phyloP scores from a whole-genome alignment of 2,888 invertebrate genomes.

The Drosophila borborema region DNA sequence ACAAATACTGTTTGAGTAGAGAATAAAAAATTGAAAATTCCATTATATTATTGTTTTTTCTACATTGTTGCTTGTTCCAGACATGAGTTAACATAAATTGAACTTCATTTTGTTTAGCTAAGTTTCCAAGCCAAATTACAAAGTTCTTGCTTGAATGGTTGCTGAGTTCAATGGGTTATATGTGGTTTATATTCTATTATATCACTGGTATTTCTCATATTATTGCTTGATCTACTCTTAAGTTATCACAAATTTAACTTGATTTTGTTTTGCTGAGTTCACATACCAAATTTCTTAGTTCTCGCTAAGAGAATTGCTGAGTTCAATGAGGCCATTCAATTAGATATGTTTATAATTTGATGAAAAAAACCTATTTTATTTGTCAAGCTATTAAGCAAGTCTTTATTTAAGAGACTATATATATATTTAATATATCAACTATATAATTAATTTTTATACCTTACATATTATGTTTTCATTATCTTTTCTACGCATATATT shows the following conservation, averaged over 20 bases:
- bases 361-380: neutral
- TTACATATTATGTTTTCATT: too few relatives aligned
- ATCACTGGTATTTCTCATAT: neutral
- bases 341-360: neutral
- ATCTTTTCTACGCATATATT: neutral
- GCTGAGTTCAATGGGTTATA: slow-evolving; percentile 2
- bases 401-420: neutral
- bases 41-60: neutral
- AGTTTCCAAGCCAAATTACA: neutral
- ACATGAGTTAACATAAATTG: neutral
- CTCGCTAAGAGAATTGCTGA: neutral
- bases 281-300: neutral
- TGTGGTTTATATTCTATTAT: neutral
- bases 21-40: neutral
- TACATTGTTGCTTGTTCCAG: neutral
- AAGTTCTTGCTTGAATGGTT: neutral
- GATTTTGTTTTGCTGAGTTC: neutral
- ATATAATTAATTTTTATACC: too few relatives aligned
- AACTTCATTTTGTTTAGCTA: neutral
- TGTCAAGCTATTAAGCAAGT: too few relatives aligned
- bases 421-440: too few relatives aligned
- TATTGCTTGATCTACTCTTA: neutral
- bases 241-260: neutral
- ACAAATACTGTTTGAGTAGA: neutral
- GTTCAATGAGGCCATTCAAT: neutral